phyloP scores from a whole-genome alignment of 1,140 invertebrate genomes.

The Dendroctonus ponderosae region DNA sequence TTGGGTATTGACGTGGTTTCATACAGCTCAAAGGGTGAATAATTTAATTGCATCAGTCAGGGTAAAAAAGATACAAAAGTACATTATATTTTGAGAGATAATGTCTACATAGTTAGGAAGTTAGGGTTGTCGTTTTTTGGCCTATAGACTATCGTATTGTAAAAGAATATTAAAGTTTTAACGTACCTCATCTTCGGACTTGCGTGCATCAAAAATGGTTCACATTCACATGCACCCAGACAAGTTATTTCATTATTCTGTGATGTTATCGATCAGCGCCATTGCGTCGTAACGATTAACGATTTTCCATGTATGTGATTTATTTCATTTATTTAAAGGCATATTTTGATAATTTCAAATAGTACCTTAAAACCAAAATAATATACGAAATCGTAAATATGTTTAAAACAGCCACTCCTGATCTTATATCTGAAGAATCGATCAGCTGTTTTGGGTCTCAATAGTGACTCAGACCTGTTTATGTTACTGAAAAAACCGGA shows the following conservation, averaged over 20 bases:
- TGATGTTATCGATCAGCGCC: slow-evolving; percentile 48
- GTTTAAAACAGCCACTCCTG: too few species aligned
- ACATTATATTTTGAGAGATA: slow-evolving; percentile 1
- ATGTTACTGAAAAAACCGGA: background rate
- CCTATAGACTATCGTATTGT: slow-evolving; percentile 13
- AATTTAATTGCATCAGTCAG: slow-evolving; percentile 4
- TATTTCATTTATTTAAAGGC: slow-evolving; percentile 7
- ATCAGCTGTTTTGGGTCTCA: too few species aligned
- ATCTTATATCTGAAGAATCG: too few species aligned
- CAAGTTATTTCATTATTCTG: slow-evolving; percentile 49
- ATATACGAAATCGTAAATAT: too few species aligned
- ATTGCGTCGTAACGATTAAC: slow-evolving; percentile 48
- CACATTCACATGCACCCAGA: slow-evolving; percentile 39
- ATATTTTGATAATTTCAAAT: slow-evolving; percentile 13
- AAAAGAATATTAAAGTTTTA: slow-evolving; percentile 23
- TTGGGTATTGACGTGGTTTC: background rate
- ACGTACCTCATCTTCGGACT: slow-evolving; percentile 46
- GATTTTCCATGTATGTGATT: slow-evolving; percentile 22
- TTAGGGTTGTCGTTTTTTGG: slow-evolving; percentile 14
- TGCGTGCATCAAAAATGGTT: slow-evolving; percentile 34
- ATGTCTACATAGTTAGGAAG: slow-evolving; percentile 9
- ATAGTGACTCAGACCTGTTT: background rate
- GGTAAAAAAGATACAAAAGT: slow-evolving; percentile 1
- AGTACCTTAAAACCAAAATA: slow-evolving; percentile 4
- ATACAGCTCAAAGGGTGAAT: background rate